Evolutionary conservation across 2,113 vertebrate species (phyloP).

Genomic region (Ageneiosus marmoratus): DNA sequence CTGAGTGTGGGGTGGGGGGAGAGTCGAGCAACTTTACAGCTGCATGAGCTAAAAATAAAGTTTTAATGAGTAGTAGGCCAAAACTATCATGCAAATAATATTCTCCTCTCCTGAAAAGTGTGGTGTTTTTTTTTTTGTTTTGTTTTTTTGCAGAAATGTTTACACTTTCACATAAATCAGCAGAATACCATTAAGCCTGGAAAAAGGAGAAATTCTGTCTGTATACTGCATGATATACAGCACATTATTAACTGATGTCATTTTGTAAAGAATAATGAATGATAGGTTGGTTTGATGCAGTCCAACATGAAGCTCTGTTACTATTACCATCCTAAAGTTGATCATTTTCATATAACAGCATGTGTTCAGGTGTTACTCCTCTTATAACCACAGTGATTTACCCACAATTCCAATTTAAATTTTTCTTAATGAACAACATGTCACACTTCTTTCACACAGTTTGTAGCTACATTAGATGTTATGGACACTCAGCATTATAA

Average conservation of each 20-base stretch:
- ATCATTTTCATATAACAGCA: not conserved
- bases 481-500: not conserved
- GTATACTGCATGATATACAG: not conserved
- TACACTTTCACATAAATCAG: not conserved
- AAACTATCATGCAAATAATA: conserved; percentile 12
- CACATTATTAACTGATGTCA: not conserved
- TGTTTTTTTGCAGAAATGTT: not conserved
- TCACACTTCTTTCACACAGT: not conserved
- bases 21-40: not conserved
- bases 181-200: not conserved
- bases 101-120: not conserved
- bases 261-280: not conserved
- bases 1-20: not conserved
- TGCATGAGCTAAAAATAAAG: conserved; percentile 16
- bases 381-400: not conserved
- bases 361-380: not conserved
- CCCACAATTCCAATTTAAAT: not conserved
- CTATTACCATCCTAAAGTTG: not conserved
- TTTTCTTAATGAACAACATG: not conserved
- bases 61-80: not conserved
- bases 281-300: not conserved
- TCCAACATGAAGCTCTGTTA: not conserved
- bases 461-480: not conserved
- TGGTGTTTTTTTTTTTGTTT: not conserved
- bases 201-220: not conserved